phyloP scores from a whole-genome alignment of 2,113 vertebrate species.

The Crotophaga sulcirostris region DNA sequence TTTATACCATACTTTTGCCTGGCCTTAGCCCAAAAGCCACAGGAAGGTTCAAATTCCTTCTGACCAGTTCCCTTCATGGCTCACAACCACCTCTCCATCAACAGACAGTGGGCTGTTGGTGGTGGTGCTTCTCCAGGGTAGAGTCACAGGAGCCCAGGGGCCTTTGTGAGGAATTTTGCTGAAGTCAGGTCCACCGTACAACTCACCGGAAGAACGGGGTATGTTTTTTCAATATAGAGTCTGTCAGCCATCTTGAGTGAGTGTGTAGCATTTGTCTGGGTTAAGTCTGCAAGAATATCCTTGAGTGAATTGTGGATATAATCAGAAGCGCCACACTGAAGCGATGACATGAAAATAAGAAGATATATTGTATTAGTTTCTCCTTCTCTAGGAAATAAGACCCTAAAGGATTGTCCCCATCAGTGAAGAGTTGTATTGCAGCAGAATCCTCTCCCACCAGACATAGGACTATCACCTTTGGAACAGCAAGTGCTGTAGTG shows the following conservation, averaged over 20 bases:
- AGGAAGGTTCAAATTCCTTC: background rate
- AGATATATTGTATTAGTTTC: background rate
- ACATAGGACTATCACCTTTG: background rate
- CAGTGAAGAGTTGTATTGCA: background rate
- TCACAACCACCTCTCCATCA: background rate
- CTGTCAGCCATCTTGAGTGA: slow-evolving; percentile 3
- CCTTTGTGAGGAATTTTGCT: background rate
- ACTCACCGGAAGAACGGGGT: slow-evolving; percentile 35
- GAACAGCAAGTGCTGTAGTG: background rate
- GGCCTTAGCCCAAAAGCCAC: background rate
- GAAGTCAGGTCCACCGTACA: background rate
- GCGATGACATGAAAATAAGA: background rate
- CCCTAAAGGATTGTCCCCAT: background rate
- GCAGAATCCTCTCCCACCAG: background rate
- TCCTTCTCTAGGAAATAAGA: background rate
- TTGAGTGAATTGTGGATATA: slow-evolving; percentile 13
- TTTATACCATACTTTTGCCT: background rate
- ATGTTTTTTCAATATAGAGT: slow-evolving; percentile 31
- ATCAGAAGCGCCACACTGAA: slow-evolving; percentile 38
- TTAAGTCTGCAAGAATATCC: background rate
- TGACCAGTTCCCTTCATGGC: background rate
- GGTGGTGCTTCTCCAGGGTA: background rate
- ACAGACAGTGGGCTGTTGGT: background rate
- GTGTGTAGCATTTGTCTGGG: background rate
- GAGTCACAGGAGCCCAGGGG: background rate